A percentile compares a stretch with the other conserved stretches of the same genome.
Conservation (phyloP, 2,888 invertebrate species). For the Oscheius sp. region DNA sequence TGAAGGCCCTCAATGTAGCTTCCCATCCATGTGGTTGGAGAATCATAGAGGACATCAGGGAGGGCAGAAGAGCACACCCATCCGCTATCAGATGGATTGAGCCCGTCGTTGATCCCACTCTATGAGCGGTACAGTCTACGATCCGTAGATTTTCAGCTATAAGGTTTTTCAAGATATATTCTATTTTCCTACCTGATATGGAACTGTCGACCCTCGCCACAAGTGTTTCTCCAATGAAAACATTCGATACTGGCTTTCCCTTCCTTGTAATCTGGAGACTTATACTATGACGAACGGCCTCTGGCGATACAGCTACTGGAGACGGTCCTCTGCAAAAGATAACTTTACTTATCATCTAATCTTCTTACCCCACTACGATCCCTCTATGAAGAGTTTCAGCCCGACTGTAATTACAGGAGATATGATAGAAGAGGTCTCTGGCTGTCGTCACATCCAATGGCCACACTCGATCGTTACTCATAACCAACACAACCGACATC, state of each 20-base stretch:
- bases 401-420: conserved; percentile 40
- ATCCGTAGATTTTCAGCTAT: conserved; percentile 56
- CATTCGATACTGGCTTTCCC: conserved; percentile 61
- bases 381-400: conserved; percentile 38
- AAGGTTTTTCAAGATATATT: too few relatives aligned
- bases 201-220: conserved; percentile 61
- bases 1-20: conserved; percentile 65
- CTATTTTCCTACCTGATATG: conserved; percentile 39
- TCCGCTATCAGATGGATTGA: conserved; percentile 63
- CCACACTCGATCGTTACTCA: conserved; percentile 66
- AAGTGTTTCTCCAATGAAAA: conserved; percentile 65
- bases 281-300: conserved; percentile 47
- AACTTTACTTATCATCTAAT: not conserved
- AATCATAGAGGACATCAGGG: conserved; percentile 63
- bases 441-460: conserved; percentile 69
- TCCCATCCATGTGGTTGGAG: conserved; percentile 55
- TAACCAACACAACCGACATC: conserved; percentile 61
- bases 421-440: conserved; percentile 63
- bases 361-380: conserved; percentile 61
- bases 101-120: conserved; percentile 56
- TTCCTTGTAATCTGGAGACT: conserved; percentile 60
- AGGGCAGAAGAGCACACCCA: conserved; percentile 67
- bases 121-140: conserved; percentile 66
- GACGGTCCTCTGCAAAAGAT: conserved; percentile 59
- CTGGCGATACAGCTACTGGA: conserved; percentile 49